phyloP scores from a whole-genome alignment of 2,797 vertebrate species.

The Poeciliopsis gracilis region DNA sequence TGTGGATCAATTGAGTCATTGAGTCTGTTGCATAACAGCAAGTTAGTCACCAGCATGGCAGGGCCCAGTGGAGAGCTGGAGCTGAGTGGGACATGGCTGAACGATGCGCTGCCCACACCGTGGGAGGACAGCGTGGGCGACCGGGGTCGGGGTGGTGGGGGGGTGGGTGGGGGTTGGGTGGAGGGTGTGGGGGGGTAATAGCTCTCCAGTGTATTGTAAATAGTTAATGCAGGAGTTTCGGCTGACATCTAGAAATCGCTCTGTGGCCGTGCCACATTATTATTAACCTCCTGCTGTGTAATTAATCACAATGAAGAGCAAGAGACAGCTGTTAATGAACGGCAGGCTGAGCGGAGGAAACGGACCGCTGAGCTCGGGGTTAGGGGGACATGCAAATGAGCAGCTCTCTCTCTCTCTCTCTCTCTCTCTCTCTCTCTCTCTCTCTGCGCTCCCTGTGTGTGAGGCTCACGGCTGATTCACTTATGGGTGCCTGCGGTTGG shows the following conservation, averaged over 20 bases:
- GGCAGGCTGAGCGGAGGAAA: conserved; percentile 55
- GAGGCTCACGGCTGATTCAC: conserved; percentile 36
- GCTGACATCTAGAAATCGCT: conserved; percentile 57
- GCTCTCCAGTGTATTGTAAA: conserved; percentile 66
- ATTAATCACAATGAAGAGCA: conserved; percentile 73
- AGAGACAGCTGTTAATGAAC: conserved; percentile 68
- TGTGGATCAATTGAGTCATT: conserved; percentile 72
- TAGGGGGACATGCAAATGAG: conserved; percentile 67
- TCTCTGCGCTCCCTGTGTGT: conserved; percentile 24
- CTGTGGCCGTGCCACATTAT: conserved; percentile 61
- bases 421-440: too few relatives aligned
- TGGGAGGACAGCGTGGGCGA: conserved; percentile 71
- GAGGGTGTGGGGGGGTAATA: accelerated
- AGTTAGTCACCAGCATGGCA: conserved; percentile 75
- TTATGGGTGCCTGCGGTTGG: conserved; percentile 53
- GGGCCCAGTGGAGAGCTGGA: conserved; percentile 57
- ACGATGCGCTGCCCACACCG: conserved; percentile 71
- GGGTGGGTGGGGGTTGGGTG: accelerated
- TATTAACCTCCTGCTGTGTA: conserved; percentile 67
- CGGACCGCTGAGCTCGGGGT: conserved; percentile 59
- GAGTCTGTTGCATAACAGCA: conserved; percentile 76
- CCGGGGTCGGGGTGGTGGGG: conserved; percentile 5
- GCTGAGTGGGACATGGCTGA: conserved; percentile 69
- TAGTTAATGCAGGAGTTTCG: conserved; percentile 76
- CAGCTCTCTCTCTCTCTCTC: conserved; percentile 28